Base-by-base conservation (phyloP, 2,888 invertebrate species). In the Pantelozetes paolii region DNA sequence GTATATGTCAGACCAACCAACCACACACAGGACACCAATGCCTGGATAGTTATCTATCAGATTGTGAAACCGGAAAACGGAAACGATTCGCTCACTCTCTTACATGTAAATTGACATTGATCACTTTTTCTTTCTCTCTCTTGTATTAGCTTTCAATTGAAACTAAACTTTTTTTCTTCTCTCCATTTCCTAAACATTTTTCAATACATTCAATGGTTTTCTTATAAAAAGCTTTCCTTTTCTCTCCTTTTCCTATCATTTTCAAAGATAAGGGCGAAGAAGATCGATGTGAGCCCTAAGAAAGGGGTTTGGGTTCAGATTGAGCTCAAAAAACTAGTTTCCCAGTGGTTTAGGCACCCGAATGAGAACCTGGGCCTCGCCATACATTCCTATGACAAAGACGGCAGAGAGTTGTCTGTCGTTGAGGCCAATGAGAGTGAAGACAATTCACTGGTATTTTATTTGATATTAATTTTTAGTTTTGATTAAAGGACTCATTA, bases 361-460 rank as follows among this genome's bases (percentile, higher is more conserved):
- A 84, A 88, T 74, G 88, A 89, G 79, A 90, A 89, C 81, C 86
- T 89, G 79, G 91, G 91, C 54, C 87, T 93, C 79, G 87, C 90
- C 28, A 86, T 93, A 78, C 89, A 89, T 82, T 87, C 81, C 77
- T 77, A 75, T 15, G 80, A 81, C 70, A 76, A 77, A 8, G 75
- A 79, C n/a, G 80, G 79, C 13, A 71, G 76, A 11, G 77, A 79
- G 26, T 72, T 80, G 28, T 86, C 89, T 64, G 88, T 89, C 78
- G 89, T 88, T n/a, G 88, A 89, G 81, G 86, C 87, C 70, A 82
- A 81, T 13, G 82, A 75, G 69, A 69, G 54, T 23, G 70, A 62
- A 32, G 62, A 74, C 50, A 45, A 62, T 48, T 73, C 71, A 5
- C 23, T 57, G 75, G 74, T 73, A 74, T 45, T 48, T 48, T 20